These are phyloP conservation scores for Sula dactylatra DNA, from an alignment of 2,113 vertebrate species.

Conservation along the genomic window DNA sequence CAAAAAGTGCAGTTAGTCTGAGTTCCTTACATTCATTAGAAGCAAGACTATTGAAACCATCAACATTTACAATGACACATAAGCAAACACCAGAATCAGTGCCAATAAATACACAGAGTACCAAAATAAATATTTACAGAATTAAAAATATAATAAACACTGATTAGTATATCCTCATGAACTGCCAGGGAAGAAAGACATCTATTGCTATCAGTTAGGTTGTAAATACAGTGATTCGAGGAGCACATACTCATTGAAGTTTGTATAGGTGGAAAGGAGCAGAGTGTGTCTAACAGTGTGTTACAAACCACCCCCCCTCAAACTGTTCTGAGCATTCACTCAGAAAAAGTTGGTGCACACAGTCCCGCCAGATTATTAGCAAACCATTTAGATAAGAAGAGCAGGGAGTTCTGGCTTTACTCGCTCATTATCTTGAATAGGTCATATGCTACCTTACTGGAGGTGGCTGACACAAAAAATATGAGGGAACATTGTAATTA, in stretches of 20 bases:
- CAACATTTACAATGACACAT: conserved; percentile 68
- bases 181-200: conserved; percentile 54
- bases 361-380: neutral
- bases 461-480: neutral
- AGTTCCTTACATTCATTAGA: conserved; percentile 73
- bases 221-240: conserved; percentile 32
- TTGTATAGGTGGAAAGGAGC: conserved; percentile 18
- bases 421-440: neutral
- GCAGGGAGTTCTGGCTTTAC: neutral
- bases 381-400: conserved; percentile 15
- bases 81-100: conserved; percentile 69
- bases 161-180: conserved; percentile 69
- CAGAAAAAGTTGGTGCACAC: conserved; percentile 17
- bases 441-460: neutral
- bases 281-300: conserved; percentile 52
- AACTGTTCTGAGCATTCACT: conserved; percentile 42
- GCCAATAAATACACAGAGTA: conserved; percentile 76
- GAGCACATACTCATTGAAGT: neutral
- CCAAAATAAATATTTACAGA: conserved; percentile 80
- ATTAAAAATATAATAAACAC: conserved; percentile 78
- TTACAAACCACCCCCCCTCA: conserved; percentile 40
- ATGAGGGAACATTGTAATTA: neutral
- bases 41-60: conserved; percentile 72
- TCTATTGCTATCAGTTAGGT: conserved; percentile 71
- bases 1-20: conserved; percentile 72